Evolutionary conservation across 2,888 invertebrate genomes (phyloP), one percentile per base, ranked within the genome.

Genomic region (Limenitis camilla): DNA sequence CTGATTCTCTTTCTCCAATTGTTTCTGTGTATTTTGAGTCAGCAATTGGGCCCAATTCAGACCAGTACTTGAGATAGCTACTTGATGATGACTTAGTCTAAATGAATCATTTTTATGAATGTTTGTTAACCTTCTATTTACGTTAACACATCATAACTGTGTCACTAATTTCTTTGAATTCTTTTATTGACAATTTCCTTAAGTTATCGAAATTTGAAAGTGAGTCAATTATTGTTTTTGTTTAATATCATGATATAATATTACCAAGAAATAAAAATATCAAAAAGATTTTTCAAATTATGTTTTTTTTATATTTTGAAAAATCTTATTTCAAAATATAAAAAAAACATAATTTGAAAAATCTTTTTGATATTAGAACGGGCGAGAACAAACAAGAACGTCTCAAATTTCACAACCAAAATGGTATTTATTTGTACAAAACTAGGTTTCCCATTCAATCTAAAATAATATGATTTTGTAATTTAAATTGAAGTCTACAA

Each of bases 1-100:
- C 41, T 30, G 41, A 53, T 56, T 52, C 48, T 19, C 31, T 51
- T 53, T 45, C 45, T 50, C 43, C 59, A 52, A 55, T 51, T 57
- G 51, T 49, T 38, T 42, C 51, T 48, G 46, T 47, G 51, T 11
- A 36, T 38, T 53, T 62, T 61, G 49, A 61, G 62, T 65, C 59
- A 63, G 52, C 56, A 60, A 56, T 64, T 56, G 54, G 43, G 51
- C 54, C 49, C 52, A 59, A 59, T 58, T 56, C 55, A 55, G 61
- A 63, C 52, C 55, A 60, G 63, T 60, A 64, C 63, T 62, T 42
- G 31, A 32, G 49, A 59, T 53, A 49, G 52, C 46, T 56, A 54
- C 55, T 55, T 43, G 41, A 53, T 45, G 47, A 49, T 54, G 50
- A 53, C 35, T 52, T 53, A 53, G 53, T 53, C 49, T 43, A 45